Evolutionary conservation across 2,113 vertebrate species (phyloP).

Genomic region (Ameiurus melas): DNA sequence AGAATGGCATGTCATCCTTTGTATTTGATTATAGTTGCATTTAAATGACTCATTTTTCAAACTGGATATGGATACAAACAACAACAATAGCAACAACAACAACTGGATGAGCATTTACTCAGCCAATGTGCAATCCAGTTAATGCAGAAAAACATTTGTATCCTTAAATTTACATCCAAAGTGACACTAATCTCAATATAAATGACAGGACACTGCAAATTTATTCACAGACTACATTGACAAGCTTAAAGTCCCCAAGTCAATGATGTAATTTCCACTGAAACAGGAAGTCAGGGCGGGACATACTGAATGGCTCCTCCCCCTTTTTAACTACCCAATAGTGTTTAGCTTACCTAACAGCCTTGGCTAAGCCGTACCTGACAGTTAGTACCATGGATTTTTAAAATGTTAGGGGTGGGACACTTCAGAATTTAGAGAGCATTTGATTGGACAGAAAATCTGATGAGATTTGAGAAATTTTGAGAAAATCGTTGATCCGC

Average conservation of each 20-base stretch:
- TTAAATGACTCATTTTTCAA: background rate
- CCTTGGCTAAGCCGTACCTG: too few relatives aligned
- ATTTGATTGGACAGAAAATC: too few relatives aligned
- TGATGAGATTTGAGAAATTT: too few relatives aligned
- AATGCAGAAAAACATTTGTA: background rate
- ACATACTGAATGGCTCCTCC: too few relatives aligned
- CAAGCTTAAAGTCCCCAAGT: background rate
- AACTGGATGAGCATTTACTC: too few relatives aligned
- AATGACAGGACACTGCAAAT: background rate
- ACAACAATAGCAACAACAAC: too few relatives aligned
- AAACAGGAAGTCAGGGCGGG: background rate
- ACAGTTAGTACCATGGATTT: too few relatives aligned
- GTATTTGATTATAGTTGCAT: background rate
- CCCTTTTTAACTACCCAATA: too few relatives aligned
- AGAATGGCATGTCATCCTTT: background rate
- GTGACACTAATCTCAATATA: background rate
- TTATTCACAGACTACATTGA: background rate
- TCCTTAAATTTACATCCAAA: background rate
- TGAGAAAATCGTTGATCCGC: too few relatives aligned
- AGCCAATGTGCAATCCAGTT: background rate
- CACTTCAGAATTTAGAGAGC: too few relatives aligned
- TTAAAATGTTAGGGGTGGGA: too few relatives aligned
- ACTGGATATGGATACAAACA: background rate
- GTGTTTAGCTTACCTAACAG: too few relatives aligned
- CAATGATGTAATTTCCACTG: background rate